Evolutionary conservation across 2,797 vertebrate species (phyloP), one percentile per base, ranked within the genome.

Genomic region (Babyrousa celebensis): DNA sequence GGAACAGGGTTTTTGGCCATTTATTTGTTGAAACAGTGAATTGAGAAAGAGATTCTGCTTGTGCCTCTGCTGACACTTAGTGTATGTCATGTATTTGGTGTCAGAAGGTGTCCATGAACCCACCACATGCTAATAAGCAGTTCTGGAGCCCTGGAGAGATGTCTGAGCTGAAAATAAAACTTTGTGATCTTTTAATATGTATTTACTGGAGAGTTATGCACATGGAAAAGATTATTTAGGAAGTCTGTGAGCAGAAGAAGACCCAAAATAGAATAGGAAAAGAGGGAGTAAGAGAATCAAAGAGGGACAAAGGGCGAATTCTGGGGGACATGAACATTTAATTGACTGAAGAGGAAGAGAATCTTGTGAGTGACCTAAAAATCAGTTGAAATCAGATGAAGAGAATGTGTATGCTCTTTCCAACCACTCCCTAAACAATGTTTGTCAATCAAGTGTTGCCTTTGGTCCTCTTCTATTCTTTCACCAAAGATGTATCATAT

Each of bases 301-400:
- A 43, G 79, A 71, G 21, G 5, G 15, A 14, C 2, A 27, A 58
- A 3, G 25, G 82, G 43, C 82, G 27, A 95, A 77, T 71, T 8
- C 15, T 80, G 0, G 36, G 54, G 2, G 36, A 72, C 32, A 27
- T 8, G 36, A 20, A 70, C 12, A 43, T 80, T 72, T 67, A 58
- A n/a, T n/a, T 25, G 18, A 32, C 68, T 9, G 14, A 17, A 43
- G 25, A 29, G 58, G 17, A 79, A 67, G 89, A 62, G 54, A 20
- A 52, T 54, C 67, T 25, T 77, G 43, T 92, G 58, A 91, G 40
- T 77, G 78, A 62, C 23, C 74, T 65, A 32, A 85, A 68, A 96
- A 25, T 82, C 14, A n/a, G 17, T 25, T 71, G 14, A 74, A 94
- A 25, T 82, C 11, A n/a, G 17, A 29, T 71, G 14, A 74, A 94